These are phyloP conservation scores for Thysanoteuthis rhombus DNA, from an alignment of 2,888 invertebrate genomes.

Conservation along the genomic window DNA sequence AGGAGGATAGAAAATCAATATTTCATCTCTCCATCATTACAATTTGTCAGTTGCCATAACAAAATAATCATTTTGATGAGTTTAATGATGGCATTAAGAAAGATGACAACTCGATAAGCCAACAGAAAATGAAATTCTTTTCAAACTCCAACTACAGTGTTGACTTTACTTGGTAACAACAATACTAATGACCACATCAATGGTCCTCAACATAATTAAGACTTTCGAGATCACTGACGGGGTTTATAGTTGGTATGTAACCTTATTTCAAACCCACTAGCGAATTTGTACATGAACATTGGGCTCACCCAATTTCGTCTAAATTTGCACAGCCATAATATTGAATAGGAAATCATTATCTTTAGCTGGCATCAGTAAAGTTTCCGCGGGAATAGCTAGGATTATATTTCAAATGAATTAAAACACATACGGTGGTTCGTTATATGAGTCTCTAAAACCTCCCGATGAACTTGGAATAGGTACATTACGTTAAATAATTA, in stretches of 20 bases:
- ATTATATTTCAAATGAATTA: not conserved
- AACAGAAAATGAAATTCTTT: no score
- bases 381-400: not conserved
- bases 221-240: no score
- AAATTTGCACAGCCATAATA: not conserved
- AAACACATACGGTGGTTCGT: not conserved
- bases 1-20: not conserved
- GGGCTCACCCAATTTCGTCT: no score
- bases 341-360: not conserved
- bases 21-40: not conserved
- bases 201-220: no score
- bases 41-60: not conserved
- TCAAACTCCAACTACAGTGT: no score
- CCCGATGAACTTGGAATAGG: not conserved
- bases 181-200: no score
- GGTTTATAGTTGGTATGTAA: no score
- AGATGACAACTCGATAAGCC: no score
- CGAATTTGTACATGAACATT: no score
- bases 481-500: not conserved
- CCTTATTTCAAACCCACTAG: no score
- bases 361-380: not conserved
- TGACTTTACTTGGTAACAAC: no score
- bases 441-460: not conserved
- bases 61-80: not conserved
- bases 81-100: not conserved